A percentile compares a stretch with the other conserved stretches of the same genome.
Evolutionary conservation across 2,888 invertebrate genomes (phyloP).

Genomic region (Frankliniella fusca): DNA sequence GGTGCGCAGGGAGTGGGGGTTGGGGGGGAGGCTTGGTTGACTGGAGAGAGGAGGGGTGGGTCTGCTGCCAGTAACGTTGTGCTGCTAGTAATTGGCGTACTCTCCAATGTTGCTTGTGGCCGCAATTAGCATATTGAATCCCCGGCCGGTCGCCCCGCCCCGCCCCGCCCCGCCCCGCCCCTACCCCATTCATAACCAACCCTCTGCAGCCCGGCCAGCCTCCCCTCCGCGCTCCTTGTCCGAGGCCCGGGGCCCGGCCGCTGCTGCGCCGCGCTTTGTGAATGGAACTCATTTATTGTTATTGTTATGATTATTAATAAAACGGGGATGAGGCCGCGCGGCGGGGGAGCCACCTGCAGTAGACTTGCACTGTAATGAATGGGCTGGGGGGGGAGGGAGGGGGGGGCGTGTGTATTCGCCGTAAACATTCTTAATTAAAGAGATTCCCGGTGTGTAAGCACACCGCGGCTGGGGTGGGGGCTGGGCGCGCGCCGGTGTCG

Average conservation of each 20-base stretch:
- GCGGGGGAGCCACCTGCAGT: not conserved
- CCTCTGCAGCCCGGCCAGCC: not conserved
- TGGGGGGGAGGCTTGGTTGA: not conserved
- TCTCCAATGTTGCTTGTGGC: slow-evolving; percentile 23
- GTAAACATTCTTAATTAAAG: too few relatives aligned
- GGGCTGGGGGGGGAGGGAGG: too few relatives aligned
- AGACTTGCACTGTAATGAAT: not conserved
- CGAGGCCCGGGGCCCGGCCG: not conserved
- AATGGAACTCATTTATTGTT: slow-evolving; percentile 20
- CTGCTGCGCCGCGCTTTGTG: not conserved
- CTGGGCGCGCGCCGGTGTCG: too few relatives aligned
- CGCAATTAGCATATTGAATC: slow-evolving; percentile 25
- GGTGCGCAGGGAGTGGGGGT: not conserved
- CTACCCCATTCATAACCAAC: not conserved
- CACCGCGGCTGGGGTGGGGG: too few relatives aligned
- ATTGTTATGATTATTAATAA: slow-evolving; percentile 26
- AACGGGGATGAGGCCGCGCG: not conserved
- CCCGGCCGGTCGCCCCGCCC: not conserved
- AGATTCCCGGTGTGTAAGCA: too few relatives aligned
- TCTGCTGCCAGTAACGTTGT: not conserved
- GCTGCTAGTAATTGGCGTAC: slow-evolving; percentile 4
- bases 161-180: not conserved
- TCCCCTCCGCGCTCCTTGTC: not conserved
- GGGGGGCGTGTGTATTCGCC: too few relatives aligned
- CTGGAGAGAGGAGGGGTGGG: not conserved